phyloP scores from a whole-genome alignment of 2,113 vertebrate genomes.

The Colinus virginianus region DNA sequence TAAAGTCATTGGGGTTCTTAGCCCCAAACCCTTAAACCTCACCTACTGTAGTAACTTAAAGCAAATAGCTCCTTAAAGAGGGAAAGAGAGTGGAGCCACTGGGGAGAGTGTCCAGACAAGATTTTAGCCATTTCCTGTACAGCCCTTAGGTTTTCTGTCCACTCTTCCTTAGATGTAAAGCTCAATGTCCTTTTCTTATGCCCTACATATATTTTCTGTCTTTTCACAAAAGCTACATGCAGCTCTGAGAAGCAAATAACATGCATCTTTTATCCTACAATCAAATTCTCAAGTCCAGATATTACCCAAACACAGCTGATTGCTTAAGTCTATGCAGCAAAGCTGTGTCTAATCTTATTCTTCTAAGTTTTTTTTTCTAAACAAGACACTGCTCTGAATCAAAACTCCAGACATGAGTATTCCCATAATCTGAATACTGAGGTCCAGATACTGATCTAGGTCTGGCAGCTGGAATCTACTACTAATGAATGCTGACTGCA shows the following conservation, averaged over 20 bases:
- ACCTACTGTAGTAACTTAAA: not conserved
- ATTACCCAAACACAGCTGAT: not conserved
- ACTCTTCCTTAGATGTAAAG: not conserved
- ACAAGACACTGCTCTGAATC: not conserved
- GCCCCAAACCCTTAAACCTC: not conserved
- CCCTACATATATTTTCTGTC: not conserved
- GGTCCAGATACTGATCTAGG: conserved; percentile 18
- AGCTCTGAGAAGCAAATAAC: not conserved
- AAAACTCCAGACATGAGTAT: conserved; percentile 9
- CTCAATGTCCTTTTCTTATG: not conserved
- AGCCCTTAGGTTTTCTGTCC: not conserved
- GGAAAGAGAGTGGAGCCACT: not conserved
- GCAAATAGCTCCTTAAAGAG: not conserved
- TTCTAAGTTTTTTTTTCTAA: conserved; percentile 3
- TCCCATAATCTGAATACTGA: conserved; percentile 17
- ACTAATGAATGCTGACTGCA: conserved; percentile 6
- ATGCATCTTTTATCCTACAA: not conserved
- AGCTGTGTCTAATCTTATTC: not conserved
- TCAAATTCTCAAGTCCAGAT: not conserved
- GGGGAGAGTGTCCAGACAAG: not conserved
- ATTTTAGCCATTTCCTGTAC: not conserved
- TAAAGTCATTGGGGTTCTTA: not conserved
- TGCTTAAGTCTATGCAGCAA: not conserved
- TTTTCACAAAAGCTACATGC: not conserved
- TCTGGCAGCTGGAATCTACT: conserved; percentile 36